A percentile compares a stretch with the other conserved stretches of the same genome.
These are phyloP conservation scores for Panagrolaimus sp. DNA, from an alignment of 1,140 invertebrate species.

Conservation along the genomic window DNA sequence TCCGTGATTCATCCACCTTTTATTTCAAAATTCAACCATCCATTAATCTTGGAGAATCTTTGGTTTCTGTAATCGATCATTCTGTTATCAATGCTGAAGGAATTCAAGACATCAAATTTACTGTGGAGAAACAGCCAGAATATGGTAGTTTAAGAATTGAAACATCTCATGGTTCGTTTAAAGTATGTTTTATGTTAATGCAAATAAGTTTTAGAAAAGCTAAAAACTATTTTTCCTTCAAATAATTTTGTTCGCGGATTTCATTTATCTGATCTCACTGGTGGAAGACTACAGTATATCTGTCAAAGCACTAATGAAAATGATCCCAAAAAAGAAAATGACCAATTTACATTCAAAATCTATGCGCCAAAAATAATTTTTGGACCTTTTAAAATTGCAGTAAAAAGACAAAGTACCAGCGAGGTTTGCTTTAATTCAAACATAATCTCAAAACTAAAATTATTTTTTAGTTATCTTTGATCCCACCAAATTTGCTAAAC, in stretches of 20 bases:
- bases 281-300: neutral
- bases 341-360: neutral
- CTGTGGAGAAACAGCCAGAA: neutral
- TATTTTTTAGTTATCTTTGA: neutral
- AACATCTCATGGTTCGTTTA: neutral
- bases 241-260: neutral
- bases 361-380: neutral
- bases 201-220: slow-evolving; percentile 3
- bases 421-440: neutral
- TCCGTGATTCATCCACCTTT: neutral
- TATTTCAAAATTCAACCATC: neutral
- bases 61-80: neutral
- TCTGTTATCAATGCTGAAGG: neutral
- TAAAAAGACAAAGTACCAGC: neutral
- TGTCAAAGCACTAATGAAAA: neutral
- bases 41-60: slow-evolving; percentile 1
- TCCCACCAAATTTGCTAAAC: neutral
- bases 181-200: no score
- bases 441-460: neutral
- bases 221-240: neutral
- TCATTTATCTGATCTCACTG: neutral
- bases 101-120: neutral
- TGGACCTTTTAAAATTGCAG: slow-evolving; percentile 19
- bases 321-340: neutral
- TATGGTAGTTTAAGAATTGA: neutral